Percentiles rank a stretch among this genome's conserved stretches.
Evolutionary conservation across 2,113 vertebrate species (phyloP).

Genomic region (Prochilodus magdalenae): DNA sequence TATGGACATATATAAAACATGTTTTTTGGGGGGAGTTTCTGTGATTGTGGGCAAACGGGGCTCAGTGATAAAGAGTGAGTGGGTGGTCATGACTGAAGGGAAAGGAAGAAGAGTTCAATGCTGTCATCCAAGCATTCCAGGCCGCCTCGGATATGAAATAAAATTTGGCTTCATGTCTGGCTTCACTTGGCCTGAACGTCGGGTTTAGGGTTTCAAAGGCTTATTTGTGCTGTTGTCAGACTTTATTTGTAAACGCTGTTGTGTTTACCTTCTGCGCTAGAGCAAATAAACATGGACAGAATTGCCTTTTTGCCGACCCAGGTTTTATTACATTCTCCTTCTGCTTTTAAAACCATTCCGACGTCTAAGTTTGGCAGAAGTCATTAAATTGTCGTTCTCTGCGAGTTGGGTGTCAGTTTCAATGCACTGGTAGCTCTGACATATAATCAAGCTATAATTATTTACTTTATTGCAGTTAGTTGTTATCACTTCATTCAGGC

Average conservation of each 20-base stretch:
- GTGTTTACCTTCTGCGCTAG: slow-evolving; percentile 42
- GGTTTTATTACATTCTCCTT: not conserved
- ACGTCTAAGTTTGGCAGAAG: not conserved
- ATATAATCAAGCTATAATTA: no score
- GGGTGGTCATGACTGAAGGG: slow-evolving; percentile 38
- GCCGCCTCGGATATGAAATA: slow-evolving; percentile 33
- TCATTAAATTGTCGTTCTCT: not conserved
- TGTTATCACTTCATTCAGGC: no score
- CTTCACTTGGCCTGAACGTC: slow-evolving; percentile 44
- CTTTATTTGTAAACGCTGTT: slow-evolving; percentile 36
- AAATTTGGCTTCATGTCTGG: slow-evolving; percentile 44
- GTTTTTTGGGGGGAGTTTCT: slow-evolving; percentile 66
- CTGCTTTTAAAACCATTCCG: not conserved
- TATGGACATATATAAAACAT: slow-evolving; percentile 58
- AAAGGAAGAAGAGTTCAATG: slow-evolving; percentile 43
- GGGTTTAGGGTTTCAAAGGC: slow-evolving; percentile 51
- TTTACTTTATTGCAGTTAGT: no score
- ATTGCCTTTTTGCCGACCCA: not conserved
- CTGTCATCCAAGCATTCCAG: slow-evolving; percentile 38
- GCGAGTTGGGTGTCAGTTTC: not conserved
- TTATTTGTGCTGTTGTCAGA: slow-evolving; percentile 48
- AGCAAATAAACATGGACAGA: slow-evolving; percentile 4
- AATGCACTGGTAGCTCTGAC: no score
- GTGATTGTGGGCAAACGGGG: slow-evolving; percentile 59
- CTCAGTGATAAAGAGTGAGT: slow-evolving; percentile 60